These are phyloP conservation scores for Semotilus atromaculatus DNA, from an alignment of 2,797 vertebrate genomes.

Conservation along the genomic window DNA sequence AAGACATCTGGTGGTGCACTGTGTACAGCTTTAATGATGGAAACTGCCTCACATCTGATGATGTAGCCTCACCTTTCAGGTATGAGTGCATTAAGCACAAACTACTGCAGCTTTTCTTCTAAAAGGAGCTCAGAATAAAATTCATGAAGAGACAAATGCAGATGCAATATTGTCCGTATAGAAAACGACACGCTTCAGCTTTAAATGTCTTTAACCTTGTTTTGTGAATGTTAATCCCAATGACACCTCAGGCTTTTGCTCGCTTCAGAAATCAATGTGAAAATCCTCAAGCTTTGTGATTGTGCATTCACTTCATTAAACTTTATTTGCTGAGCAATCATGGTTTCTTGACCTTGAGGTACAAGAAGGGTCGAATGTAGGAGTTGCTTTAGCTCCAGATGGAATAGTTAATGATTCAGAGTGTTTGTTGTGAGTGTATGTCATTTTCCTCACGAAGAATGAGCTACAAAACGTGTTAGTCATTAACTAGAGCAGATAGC, in stretches of 20 bases:
- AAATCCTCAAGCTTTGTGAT: not conserved
- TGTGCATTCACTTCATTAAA: conserved; percentile 35
- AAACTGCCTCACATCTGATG: not conserved
- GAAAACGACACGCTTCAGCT: not conserved
- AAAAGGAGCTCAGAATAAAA: not conserved
- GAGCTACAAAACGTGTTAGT: conserved; percentile 61
- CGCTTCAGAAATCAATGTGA: not conserved
- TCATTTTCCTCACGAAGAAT: conserved; percentile 24
- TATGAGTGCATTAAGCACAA: not conserved
- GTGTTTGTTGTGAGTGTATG: conserved; percentile 33
- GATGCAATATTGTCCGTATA: not conserved
- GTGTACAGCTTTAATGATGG: not conserved
- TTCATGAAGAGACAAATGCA: not conserved
- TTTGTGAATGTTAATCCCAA: not conserved
- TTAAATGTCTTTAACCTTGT: not conserved
- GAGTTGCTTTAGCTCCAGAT: conserved; percentile 19
- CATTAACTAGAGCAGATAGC: conserved; percentile 59
- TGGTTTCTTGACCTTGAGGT: conserved; percentile 19
- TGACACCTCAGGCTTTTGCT: conserved; percentile 6
- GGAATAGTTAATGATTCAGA: conserved; percentile 43
- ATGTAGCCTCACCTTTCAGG: not conserved
- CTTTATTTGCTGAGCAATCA: conserved; percentile 15
- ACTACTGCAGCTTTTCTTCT: not conserved
- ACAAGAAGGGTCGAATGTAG: not conserved
- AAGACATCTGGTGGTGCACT: conserved; percentile 17